A percentile compares a stretch with the other conserved stretches of the same genome.
These are phyloP conservation scores for Chondrilla cf. caribensis DNA, from an alignment of 37 sponge, comb jelly and placozoan species.

Conservation along the genomic window DNA sequence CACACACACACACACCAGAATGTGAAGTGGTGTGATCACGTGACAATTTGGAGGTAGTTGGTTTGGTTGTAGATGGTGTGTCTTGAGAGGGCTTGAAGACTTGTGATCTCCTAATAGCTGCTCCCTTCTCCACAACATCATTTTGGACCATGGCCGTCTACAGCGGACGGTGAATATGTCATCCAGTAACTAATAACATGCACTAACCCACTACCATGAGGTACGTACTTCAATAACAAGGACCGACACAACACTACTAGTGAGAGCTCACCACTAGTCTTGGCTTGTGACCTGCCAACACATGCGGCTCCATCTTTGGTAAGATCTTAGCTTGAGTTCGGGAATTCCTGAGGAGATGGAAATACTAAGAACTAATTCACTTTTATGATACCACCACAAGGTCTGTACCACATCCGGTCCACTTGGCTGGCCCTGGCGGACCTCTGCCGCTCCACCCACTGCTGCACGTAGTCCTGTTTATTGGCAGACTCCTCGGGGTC, in stretches of 20 bases:
- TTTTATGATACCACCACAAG: too few species aligned
- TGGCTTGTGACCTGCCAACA: conserved; percentile 49
- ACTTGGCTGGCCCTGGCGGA: background rate
- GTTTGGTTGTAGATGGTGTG: background rate
- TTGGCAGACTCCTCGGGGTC: background rate
- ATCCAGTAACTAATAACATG: too few species aligned
- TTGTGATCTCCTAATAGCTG: background rate
- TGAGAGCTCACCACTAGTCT: conserved; percentile 46
- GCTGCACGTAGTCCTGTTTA: background rate
- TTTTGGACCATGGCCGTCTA: background rate
- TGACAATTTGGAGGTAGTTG: background rate
- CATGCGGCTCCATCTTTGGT: conserved; percentile 49
- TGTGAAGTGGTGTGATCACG: too few species aligned
- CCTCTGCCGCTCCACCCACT: conserved; percentile 5
- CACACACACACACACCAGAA: too few species aligned
- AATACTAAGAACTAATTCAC: too few species aligned
- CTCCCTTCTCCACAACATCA: background rate
- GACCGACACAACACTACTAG: background rate
- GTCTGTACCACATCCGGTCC: conserved; percentile 10
- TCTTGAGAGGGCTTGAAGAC: background rate
- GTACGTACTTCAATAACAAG: too few species aligned
- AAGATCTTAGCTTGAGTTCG: background rate
- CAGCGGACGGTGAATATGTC: background rate
- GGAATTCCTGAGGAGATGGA: background rate
- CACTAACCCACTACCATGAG: too few species aligned